Percentiles rank a stretch among this genome's conserved stretches.
Conservation (phyloP, 2,113 vertebrate species). For the Pelobates fuscus region DNA sequence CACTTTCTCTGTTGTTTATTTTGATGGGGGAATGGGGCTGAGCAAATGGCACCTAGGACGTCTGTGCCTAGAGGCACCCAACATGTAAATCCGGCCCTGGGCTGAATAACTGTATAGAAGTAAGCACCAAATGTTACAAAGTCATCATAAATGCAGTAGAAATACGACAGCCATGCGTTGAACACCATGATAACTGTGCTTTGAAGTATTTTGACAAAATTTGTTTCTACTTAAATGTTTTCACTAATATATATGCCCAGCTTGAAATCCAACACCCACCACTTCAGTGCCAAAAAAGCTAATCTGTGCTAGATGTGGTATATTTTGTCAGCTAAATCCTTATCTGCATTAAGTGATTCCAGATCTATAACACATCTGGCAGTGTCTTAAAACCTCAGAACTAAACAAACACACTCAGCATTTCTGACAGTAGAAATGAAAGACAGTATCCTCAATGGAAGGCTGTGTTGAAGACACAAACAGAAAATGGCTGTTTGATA, state of each 20-base stretch:
- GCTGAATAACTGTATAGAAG: no score
- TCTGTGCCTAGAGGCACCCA: no score
- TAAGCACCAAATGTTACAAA: neutral
- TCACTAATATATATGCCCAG: neutral
- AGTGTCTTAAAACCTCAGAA: slow-evolving; percentile 8
- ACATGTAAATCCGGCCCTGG: no score
- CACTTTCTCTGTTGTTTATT: no score
- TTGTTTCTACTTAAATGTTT: neutral
- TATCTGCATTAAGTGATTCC: neutral
- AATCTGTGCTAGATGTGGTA: neutral
- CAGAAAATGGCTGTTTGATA: neutral
- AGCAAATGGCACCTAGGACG: no score
- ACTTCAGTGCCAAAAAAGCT: neutral
- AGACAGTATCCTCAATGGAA: neutral
- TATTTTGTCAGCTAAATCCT: neutral
- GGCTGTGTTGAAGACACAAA: neutral
- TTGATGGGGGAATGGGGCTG: no score
- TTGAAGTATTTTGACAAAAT: neutral
- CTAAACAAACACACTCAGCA: slow-evolving; percentile 27
- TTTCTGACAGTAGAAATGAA: neutral
- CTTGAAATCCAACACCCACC: neutral
- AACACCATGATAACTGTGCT: neutral
- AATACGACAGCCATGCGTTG: neutral
- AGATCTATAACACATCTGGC: slow-evolving; percentile 19
- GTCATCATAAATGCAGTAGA: neutral